phyloP scores from a whole-genome alignment of 2,888 invertebrate genomes.

The Pandemis heparana region DNA sequence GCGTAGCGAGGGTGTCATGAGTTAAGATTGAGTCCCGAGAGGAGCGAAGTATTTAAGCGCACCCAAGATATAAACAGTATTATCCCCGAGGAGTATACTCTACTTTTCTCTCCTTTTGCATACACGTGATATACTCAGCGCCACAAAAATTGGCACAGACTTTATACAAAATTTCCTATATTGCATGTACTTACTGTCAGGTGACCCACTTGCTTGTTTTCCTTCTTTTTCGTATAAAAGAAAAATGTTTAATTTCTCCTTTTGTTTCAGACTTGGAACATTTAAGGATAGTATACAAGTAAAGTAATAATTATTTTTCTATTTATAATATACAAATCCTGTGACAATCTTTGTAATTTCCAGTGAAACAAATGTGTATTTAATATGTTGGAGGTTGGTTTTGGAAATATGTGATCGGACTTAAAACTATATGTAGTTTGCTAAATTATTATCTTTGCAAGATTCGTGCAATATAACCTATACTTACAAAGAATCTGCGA shows the following conservation, averaged over 20 bases:
- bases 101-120: too few species aligned
- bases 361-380: not conserved
- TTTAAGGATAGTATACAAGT: not conserved
- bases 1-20: too few species aligned
- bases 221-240: not conserved
- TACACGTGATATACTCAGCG: too few species aligned
- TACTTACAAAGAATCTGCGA: not conserved
- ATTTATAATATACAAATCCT: not conserved
- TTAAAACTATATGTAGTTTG: not conserved
- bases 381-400: not conserved
- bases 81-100: too few species aligned
- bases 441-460: not conserved
- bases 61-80: too few species aligned
- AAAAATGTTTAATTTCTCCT: not conserved
- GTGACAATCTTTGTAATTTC: not conserved
- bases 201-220: not conserved
- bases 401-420: not conserved
- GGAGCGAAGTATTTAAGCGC: too few species aligned
- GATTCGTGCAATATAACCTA: not conserved
- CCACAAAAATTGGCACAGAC: too few species aligned
- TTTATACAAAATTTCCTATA: too few species aligned
- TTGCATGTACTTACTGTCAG: too few species aligned
- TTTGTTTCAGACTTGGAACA: not conserved
- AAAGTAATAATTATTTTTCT: constrained; percentile 5
- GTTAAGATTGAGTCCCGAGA: too few species aligned